Base-by-base conservation (phyloP, 1,140 invertebrate genomes). In the Rhizoglyphus robini region DNA sequence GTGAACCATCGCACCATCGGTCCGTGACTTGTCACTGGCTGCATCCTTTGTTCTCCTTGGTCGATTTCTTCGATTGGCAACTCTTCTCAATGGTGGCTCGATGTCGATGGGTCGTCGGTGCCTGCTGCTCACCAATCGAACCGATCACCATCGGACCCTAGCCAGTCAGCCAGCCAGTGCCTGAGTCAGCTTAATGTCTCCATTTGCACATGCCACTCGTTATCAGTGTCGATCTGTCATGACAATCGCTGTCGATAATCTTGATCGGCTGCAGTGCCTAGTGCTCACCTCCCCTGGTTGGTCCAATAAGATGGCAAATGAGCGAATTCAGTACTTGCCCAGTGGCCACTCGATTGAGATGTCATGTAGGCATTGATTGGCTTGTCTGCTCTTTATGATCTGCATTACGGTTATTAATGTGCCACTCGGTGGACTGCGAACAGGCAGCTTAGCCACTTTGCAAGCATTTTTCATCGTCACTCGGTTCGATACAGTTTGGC, bases 61-160 rank as follows among this genome's bases (percentile, higher is more conserved):
- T 54, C 51, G 51, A 54, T 54, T 54, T 54, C 51, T 54, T 54
- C 51, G 51, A 54, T 54, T 54, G 51, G 51, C 51, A 54, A 41
- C 36, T 41, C 8, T 8, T 41, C 36, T n/a, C n/a, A n/a, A n/a
- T n/a, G n/a, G n/a, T n/a, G n/a, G n/a, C n/a, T n/a, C n/a, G n/a
- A n/a, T n/a, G n/a, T n/a, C n/a, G n/a, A n/a, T n/a, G n/a, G n/a
- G n/a, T n/a, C n/a, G n/a, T n/a, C n/a, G n/a, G n/a, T n/a, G n/a
- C n/a, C n/a, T n/a, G n/a, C 41, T 46, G 41, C 15, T 46, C 41
- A 15, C 41, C 15, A n/a, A n/a, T n/a, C n/a, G n/a, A n/a, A n/a
- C n/a, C n/a, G n/a, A n/a, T n/a, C n/a, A n/a, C n/a, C n/a, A n/a
- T n/a, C n/a, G 36, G 36, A 41, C 18, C 36, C 8, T 41, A 11